Base-by-base conservation (phyloP, 2,888 invertebrate genomes). In the Notocelia uddmanniana region DNA sequence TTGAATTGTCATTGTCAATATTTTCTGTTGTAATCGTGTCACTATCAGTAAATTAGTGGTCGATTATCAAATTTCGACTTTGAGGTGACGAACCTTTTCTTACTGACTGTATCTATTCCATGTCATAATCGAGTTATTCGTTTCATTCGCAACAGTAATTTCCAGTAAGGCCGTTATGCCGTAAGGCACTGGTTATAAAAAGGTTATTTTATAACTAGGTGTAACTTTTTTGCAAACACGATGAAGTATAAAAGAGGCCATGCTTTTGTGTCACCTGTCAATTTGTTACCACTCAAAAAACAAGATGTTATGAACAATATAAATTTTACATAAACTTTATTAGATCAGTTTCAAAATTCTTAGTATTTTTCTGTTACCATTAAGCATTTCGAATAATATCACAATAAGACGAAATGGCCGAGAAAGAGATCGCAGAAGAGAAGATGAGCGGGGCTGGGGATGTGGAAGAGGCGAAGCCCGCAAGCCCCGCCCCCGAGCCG, bases 381-480 rank as follows among this genome's bases (percentile, higher is more conserved):
- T n/a, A n/a, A n/a, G n/a, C n/a, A n/a, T 31, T 11, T 3, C 15
- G 6, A 34, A 54, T 37, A n/a, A 68, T 69, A n/a, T 74, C 52
- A 85, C 10, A 86, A 84, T 85, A 86, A 37, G 67, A 68, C 71
- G 85, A 48, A 74, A 90, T 90, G 89, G 83, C 80, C 8, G 85
- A 85, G 9, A 80, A 82, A 6, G 80, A 74, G 23, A 83, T 83
- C 3, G 55, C 41, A 13, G 85, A 84, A 2, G 85, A 85, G 5
- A 81, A 82, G 23, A 87, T 76, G 0, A 85, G 84, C 59, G 88
- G 88, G 34, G 88, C 87, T 69, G 80, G 52, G 10, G 64, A 64
- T 13, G n/a, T 15, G 0, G 80, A 79, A 3, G 81, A 45, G 41
- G 8, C 31, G 3, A 45, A 45, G 41, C 41, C 41, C 15, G 41